phyloP scores from a whole-genome alignment of 2,888 invertebrate species.

The Drosophila mimetica region DNA sequence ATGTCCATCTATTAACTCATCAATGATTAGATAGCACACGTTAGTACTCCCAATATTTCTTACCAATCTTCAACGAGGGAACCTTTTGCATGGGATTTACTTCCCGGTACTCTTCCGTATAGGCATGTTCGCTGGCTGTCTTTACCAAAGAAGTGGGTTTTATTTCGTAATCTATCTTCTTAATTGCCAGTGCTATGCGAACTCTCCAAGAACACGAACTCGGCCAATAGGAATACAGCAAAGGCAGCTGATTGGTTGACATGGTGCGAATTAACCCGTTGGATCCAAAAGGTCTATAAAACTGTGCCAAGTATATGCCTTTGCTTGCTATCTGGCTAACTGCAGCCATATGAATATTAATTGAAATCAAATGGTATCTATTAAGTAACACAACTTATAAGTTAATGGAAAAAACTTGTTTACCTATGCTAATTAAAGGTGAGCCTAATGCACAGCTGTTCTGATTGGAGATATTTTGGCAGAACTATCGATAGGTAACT shows the following conservation, averaged over 20 bases:
- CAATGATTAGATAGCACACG: not conserved
- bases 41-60: slow-evolving; percentile 50
- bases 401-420: not conserved
- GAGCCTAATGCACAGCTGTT: slow-evolving; percentile 11
- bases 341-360: slow-evolving; percentile 4
- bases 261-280: not conserved
- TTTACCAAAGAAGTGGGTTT: slow-evolving; percentile 92
- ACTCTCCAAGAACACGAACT: slow-evolving; percentile 98
- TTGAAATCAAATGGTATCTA: not conserved
- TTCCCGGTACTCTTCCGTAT: slow-evolving; percentile 91
- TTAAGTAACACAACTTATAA: not conserved
- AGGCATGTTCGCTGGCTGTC: slow-evolving; percentile 92
- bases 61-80: slow-evolving; percentile 93
- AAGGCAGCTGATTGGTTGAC: slow-evolving; percentile 79
- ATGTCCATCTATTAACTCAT: not conserved
- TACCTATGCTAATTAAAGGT: not conserved
- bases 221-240: slow-evolving; percentile 95
- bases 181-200: slow-evolving; percentile 94
- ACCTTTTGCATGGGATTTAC: slow-evolving; percentile 98
- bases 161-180: slow-evolving; percentile 97
- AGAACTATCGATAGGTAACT: slow-evolving; percentile 39
- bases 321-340: not conserved
- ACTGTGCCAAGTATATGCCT: not conserved
- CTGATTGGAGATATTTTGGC: not conserved
- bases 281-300: not conserved